Evolutionary conservation across 2,113 vertebrate species (phyloP).

Genomic region (Hemichromis elongatus): DNA sequence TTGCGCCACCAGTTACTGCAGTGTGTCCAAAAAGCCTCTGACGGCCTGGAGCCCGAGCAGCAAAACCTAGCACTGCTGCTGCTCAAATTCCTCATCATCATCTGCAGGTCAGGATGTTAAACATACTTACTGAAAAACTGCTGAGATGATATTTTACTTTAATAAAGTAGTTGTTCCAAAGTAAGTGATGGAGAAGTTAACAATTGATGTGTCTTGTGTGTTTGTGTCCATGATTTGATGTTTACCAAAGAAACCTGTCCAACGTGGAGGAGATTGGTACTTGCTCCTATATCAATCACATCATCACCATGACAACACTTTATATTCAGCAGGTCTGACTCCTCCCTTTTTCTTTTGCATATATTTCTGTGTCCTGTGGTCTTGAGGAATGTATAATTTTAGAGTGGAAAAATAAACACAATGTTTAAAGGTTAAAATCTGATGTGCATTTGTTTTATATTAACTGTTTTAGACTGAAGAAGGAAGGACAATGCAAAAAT

Average conservation of each 20-base stretch:
- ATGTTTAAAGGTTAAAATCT: neutral
- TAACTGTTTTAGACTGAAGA: neutral
- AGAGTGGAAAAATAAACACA: neutral
- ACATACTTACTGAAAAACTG: neutral
- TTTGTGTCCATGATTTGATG: neutral
- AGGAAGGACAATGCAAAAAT: neutral
- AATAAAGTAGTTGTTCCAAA: neutral
- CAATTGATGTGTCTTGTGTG: neutral
- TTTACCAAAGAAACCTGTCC: conserved; percentile 83
- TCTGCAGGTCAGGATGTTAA: conserved; percentile 85
- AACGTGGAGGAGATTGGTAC: conserved; percentile 98
- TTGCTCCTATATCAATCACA: conserved; percentile 96
- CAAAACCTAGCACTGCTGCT: conserved; percentile 87
- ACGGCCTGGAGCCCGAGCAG: conserved; percentile 91
- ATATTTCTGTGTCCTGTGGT: neutral
- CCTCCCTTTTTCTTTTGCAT: neutral
- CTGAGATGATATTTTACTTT: neutral
- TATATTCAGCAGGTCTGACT: conserved; percentile 91
- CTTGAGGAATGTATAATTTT: neutral
- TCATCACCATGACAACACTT: conserved; percentile 96
- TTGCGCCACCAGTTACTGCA: conserved; percentile 89
- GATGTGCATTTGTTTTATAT: too few species aligned
- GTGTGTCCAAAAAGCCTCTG: conserved; percentile 93
- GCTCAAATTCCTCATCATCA: conserved; percentile 94
- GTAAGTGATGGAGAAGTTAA: neutral